Conservation (phyloP, 1,140 invertebrate genomes). For the Kradibia gibbosae region DNA sequence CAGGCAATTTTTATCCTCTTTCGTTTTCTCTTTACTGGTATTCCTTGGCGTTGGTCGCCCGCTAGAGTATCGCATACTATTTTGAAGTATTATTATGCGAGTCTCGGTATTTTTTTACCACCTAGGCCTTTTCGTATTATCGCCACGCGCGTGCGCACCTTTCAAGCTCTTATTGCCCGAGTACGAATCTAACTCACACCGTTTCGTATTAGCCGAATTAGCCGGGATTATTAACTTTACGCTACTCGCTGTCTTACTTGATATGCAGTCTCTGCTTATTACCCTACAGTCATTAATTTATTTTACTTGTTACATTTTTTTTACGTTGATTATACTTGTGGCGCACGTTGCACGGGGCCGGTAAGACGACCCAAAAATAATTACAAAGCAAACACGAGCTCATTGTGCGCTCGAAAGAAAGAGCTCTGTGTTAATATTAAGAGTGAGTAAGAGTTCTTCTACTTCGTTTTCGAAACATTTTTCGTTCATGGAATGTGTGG, state of each 20-base stretch:
- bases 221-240: slow-evolving; percentile 20
- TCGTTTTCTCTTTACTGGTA: neutral
- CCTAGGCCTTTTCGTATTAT: no score
- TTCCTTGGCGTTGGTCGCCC: neutral
- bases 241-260: slow-evolving; percentile 11
- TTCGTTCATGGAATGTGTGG: neutral
- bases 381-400: neutral
- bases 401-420: neutral
- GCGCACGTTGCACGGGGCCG: neutral
- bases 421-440: neutral
- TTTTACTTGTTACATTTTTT: slow-evolving; percentile 25
- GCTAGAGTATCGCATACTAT: neutral
- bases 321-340: slow-evolving; percentile 12
- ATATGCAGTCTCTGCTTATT: neutral
- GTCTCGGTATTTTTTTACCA: neutral
- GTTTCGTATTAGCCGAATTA: neutral
- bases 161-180: slow-evolving; percentile 20
- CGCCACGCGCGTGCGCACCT: neutral
- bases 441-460: neutral
- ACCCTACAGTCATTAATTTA: neutral
- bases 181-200: slow-evolving; percentile 28
- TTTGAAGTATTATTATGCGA: slow-evolving; percentile 25
- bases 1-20: neutral
- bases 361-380: neutral
- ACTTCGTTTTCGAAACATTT: neutral